A percentile compares a stretch with the other conserved stretches of the same genome.
Conservation (phyloP, 2,888 invertebrate genomes). For the Helleia helle region DNA sequence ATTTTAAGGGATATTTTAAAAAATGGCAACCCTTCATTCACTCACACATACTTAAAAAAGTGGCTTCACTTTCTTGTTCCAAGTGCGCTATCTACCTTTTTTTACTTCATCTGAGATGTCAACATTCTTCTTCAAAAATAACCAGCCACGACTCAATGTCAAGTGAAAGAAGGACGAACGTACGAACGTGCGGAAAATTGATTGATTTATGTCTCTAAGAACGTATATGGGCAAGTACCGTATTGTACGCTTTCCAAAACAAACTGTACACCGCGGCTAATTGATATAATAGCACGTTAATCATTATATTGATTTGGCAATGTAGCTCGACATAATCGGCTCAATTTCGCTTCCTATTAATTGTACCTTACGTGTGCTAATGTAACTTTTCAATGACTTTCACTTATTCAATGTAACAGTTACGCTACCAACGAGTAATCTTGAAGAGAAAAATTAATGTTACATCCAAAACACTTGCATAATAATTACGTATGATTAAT, state of each 20-base stretch:
- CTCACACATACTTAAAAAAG: no score
- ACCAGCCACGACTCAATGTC: slow-evolving; percentile 60
- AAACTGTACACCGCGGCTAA: neutral
- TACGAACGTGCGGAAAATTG: slow-evolving; percentile 34
- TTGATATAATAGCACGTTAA: slow-evolving; percentile 7
- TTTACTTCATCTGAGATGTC: no score
- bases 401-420: slow-evolving; percentile 50
- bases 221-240: slow-evolving; percentile 13
- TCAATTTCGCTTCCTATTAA: slow-evolving; percentile 17
- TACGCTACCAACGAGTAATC: slow-evolving; percentile 37
- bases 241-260: slow-evolving; percentile 26
- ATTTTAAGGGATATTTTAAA: no score
- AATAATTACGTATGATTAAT: slow-evolving; percentile 34
- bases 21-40: no score
- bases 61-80: no score
- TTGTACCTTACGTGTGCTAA: slow-evolving; percentile 21
- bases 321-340: slow-evolving; percentile 10
- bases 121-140: slow-evolving; percentile 34
- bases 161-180: slow-evolving; percentile 52
- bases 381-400: slow-evolving; percentile 44
- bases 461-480: slow-evolving; percentile 45
- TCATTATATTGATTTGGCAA: slow-evolving; percentile 16
- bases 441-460: slow-evolving; percentile 34
- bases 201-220: slow-evolving; percentile 10
- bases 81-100: no score